Percentiles rank a stretch among this genome's conserved stretches.
Conservation (phyloP, 2,888 invertebrate species). For the Netelia fuscicornis region DNA sequence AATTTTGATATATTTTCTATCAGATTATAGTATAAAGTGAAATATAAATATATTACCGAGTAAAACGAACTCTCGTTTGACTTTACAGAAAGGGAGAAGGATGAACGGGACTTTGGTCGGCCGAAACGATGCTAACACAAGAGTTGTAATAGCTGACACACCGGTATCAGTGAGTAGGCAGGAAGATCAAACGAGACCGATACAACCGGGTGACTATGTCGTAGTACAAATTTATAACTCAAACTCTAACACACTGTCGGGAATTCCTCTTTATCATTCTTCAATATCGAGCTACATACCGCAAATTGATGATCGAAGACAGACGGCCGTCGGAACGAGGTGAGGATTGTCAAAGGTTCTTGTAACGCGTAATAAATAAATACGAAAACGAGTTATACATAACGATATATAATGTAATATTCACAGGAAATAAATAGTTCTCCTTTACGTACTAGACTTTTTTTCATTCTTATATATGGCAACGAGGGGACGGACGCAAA, state of each 20-base stretch:
- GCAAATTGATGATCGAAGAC: slow-evolving; percentile 33
- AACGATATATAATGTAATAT: slow-evolving; percentile 58
- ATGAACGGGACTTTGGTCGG: slow-evolving; percentile 89
- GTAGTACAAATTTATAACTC: slow-evolving; percentile 90
- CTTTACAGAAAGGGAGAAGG: slow-evolving; percentile 87
- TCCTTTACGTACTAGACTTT: slow-evolving; percentile 41
- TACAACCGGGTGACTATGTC: slow-evolving; percentile 93
- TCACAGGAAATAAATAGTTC: slow-evolving; percentile 75
- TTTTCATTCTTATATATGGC: slow-evolving; percentile 55
- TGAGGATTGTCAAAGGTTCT: neutral
- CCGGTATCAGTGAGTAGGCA: slow-evolving; percentile 81
- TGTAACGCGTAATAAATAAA: slow-evolving; percentile 1
- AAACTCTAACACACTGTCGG: slow-evolving; percentile 91
- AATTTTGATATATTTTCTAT: too few species aligned
- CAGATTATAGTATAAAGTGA: too few species aligned
- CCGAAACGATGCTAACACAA: slow-evolving; percentile 94
- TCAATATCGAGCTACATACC: slow-evolving; percentile 78
- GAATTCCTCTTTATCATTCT: slow-evolving; percentile 89
- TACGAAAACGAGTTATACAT: slow-evolving; percentile 44
- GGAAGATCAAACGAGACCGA: slow-evolving; percentile 80
- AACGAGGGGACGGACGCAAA: slow-evolving; percentile 52
- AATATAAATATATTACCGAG: too few species aligned
- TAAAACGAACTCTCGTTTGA: neutral
- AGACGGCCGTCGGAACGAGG: slow-evolving; percentile 12
- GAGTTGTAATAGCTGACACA: slow-evolving; percentile 89